These are phyloP conservation scores for Erinaceus europaeus DNA, from an alignment of 2,113 vertebrate species.

Conservation along the genomic window DNA sequence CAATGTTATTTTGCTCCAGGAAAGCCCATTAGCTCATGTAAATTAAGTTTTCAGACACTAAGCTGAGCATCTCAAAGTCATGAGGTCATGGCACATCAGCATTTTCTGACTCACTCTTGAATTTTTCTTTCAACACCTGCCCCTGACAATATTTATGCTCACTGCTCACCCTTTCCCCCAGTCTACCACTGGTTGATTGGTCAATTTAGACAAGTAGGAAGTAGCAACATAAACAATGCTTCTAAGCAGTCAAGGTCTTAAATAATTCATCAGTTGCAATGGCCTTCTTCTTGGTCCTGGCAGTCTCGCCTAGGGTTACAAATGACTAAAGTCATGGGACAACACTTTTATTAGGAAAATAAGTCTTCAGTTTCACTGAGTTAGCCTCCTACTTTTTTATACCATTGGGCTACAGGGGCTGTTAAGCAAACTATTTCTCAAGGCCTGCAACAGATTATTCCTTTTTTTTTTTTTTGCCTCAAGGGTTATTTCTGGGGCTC, in stretches of 20 bases:
- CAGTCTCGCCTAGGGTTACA: conserved; percentile 67
- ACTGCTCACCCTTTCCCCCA: neutral
- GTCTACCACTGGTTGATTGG: neutral
- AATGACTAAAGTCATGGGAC: conserved; percentile 73
- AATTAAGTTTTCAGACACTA: conserved; percentile 37
- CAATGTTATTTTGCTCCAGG: conserved; percentile 28
- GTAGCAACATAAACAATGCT: conserved; percentile 49
- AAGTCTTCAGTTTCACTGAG: conserved; percentile 77
- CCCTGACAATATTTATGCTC: neutral
- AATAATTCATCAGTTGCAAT: conserved; percentile 71
- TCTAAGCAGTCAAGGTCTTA: conserved; percentile 47
- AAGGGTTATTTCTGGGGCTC: no score
- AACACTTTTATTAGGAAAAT: conserved; percentile 71
- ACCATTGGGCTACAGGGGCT: conserved; percentile 74
- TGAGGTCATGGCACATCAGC: neutral
- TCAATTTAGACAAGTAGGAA: conserved; percentile 38
- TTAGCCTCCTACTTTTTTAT: conserved; percentile 77
- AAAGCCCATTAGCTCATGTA: conserved; percentile 31
- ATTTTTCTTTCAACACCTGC: neutral
- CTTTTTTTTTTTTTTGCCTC: no score
- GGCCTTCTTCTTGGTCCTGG: conserved; percentile 46
- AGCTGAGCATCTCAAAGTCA: conserved; percentile 42
- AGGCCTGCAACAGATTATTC: conserved; percentile 69
- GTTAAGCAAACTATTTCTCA: conserved; percentile 79
- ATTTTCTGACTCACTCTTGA: conserved; percentile 7